Percentiles rank a stretch among this genome's conserved stretches.
phyloP scores from a whole-genome alignment of 1,140 invertebrate species.

The Temnothorax longispinosus region DNA sequence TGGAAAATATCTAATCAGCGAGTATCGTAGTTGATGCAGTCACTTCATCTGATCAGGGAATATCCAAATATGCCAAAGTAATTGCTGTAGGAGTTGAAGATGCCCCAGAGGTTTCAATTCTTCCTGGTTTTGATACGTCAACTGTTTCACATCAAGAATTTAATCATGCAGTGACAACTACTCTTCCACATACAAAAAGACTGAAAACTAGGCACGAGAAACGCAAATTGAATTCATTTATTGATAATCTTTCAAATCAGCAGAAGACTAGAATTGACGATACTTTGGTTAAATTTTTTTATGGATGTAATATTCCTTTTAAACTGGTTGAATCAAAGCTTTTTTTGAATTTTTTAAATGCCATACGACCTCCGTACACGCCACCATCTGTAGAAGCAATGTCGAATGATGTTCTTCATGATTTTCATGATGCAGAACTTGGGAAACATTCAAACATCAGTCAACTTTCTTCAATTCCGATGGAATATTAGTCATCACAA shows the following conservation, averaged over 20 bases:
- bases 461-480: neutral
- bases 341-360: slow-evolving; percentile 19
- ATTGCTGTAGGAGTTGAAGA: neutral
- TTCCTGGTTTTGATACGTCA: neutral
- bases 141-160: neutral
- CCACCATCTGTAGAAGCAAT: neutral
- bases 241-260: neutral
- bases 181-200: neutral
- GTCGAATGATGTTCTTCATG: slow-evolving; percentile 3
- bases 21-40: neutral
- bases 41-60: neutral
- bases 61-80: neutral
- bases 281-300: slow-evolving; percentile 1
- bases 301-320: neutral
- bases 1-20: neutral
- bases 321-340: slow-evolving; percentile 1
- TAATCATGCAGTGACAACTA: neutral
- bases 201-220: neutral
- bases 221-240: neutral
- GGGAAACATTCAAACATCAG: neutral
- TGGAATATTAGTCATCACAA: slow-evolving; percentile 3
- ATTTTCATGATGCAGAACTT: neutral
- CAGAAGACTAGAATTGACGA: slow-evolving; percentile 2
- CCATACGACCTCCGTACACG: slow-evolving; percentile 3
- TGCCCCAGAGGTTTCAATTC: neutral